Evolutionary conservation across 2,113 vertebrate species (phyloP).

Genomic region (Epinephelus cyanopodus): DNA sequence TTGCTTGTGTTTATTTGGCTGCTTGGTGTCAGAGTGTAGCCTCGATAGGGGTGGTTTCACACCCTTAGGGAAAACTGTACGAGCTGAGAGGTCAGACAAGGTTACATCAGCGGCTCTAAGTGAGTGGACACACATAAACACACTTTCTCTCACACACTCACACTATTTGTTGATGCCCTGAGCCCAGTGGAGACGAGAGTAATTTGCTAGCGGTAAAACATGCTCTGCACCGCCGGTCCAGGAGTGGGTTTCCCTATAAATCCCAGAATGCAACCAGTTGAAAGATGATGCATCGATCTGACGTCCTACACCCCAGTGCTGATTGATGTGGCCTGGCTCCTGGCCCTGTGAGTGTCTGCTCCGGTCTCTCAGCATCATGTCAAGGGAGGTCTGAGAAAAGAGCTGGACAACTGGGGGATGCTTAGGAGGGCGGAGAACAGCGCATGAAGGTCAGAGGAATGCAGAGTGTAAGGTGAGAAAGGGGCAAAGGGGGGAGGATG

Average conservation of each 20-base stretch:
- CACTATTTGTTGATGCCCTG: constrained; percentile 19
- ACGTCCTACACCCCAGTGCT: constrained; percentile 56
- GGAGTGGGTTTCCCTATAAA: constrained; percentile 46
- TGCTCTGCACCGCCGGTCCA: constrained; percentile 4
- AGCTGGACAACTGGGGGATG: constrained; percentile 42
- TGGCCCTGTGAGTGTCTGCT: constrained; percentile 62
- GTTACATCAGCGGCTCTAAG: constrained; percentile 50
- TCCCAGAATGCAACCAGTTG: constrained; percentile 64
- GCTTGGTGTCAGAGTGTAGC: constrained; percentile 45
- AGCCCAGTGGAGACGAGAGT: constrained; percentile 25
- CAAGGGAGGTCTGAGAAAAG: constrained; percentile 59
- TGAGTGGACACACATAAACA: constrained; percentile 43
- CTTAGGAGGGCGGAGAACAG: constrained; percentile 30
- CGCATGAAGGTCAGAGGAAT: constrained; percentile 60
- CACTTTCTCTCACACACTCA: constrained; percentile 30
- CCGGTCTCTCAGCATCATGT: constrained; percentile 64
- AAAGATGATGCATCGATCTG: constrained; percentile 76
- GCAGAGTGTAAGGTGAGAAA: constrained; percentile 56
- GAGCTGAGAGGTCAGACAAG: constrained; percentile 59
- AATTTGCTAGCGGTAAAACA: constrained; percentile 37
- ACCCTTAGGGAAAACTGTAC: constrained; percentile 50
- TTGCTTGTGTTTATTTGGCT: constrained; percentile 55
- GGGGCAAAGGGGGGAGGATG: constrained; percentile 38
- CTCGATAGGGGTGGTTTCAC: constrained; percentile 32
- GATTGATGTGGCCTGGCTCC: constrained; percentile 77